phyloP scores from a whole-genome alignment of 2,113 vertebrate genomes.

The Thryonomys swinderianus region DNA sequence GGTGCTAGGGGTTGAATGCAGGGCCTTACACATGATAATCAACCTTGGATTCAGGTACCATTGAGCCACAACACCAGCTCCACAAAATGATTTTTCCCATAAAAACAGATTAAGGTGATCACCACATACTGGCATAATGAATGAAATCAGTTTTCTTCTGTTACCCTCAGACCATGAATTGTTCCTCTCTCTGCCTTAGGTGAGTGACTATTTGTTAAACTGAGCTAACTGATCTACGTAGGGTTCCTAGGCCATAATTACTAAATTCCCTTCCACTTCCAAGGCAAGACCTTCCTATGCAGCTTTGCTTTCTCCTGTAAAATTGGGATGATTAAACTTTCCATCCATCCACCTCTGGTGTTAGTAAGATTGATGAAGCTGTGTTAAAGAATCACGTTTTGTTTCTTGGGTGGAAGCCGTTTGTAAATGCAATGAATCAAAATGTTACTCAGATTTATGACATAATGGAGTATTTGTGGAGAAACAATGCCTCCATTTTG shows the following conservation, averaged over 20 bases:
- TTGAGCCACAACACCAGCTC: background rate
- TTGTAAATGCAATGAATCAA: slow-evolving; percentile 69
- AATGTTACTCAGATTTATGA: slow-evolving; percentile 67
- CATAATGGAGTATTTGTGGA: slow-evolving; percentile 47
- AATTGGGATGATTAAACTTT: slow-evolving; percentile 58
- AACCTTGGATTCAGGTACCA: background rate
- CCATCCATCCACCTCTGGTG: background rate
- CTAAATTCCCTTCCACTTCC: slow-evolving; percentile 29
- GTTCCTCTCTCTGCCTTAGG: slow-evolving; percentile 29
- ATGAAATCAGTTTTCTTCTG: background rate
- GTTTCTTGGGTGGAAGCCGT: slow-evolving; percentile 70
- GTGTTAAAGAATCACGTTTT: slow-evolving; percentile 53
- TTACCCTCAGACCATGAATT: background rate
- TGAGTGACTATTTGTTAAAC: slow-evolving; percentile 33
- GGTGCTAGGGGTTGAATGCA: background rate
- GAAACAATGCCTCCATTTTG: slow-evolving; percentile 26
- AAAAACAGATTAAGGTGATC: background rate
- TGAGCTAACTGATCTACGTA: background rate
- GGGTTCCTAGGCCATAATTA: slow-evolving; percentile 44
- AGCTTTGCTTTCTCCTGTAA: slow-evolving; percentile 51
- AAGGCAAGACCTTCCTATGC: background rate
- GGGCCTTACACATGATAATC: background rate
- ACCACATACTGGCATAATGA: background rate
- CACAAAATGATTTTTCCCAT: background rate
- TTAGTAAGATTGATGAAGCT: slow-evolving; percentile 68